These are phyloP conservation scores for Petrolisthes cinctipes DNA, from an alignment of 2,888 invertebrate species.

Conservation along the genomic window DNA sequence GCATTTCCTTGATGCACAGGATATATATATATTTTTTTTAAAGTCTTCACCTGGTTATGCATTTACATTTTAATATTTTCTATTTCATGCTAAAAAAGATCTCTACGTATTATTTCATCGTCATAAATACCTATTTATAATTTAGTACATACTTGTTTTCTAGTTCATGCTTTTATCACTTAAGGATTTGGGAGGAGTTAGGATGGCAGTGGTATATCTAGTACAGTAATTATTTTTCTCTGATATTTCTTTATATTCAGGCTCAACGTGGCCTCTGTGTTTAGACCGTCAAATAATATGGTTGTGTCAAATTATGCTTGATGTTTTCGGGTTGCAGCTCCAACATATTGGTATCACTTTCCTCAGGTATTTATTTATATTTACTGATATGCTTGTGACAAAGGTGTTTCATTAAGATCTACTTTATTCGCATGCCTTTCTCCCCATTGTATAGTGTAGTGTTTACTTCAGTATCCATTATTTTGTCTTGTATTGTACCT, in stretches of 20 bases:
- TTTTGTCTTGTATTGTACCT: constrained; percentile 16
- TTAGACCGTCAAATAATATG: constrained; percentile 29
- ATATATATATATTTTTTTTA: not conserved
- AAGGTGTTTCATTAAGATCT: constrained; percentile 16
- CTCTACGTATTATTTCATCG: constrained; percentile 23
- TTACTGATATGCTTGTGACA: constrained; percentile 33
- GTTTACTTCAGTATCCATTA: constrained; percentile 17
- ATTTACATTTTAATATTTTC: constrained; percentile 29
- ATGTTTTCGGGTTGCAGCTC: constrained; percentile 49
- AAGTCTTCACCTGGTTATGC: constrained; percentile 33
- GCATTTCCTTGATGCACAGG: not conserved
- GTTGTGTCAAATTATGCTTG: constrained; percentile 52
- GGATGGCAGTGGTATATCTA: constrained; percentile 40
- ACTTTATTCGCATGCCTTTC: constrained; percentile 16
- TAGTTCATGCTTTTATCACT: constrained; percentile 5
- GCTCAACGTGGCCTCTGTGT: not conserved
- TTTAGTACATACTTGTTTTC: constrained; percentile 13
- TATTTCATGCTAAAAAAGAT: constrained; percentile 9
- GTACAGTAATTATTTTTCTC: not conserved
- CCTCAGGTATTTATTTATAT: constrained; percentile 55
- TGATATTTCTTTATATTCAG: constrained; percentile 12
- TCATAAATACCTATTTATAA: constrained; percentile 15
- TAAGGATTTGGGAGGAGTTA: constrained; percentile 24
- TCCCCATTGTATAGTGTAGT: constrained; percentile 29
- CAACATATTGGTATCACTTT: constrained; percentile 39